A percentile compares a stretch with the other conserved stretches of the same genome.
Conservation (phyloP, 2,888 invertebrate genomes). For the Drosophila putrida region DNA sequence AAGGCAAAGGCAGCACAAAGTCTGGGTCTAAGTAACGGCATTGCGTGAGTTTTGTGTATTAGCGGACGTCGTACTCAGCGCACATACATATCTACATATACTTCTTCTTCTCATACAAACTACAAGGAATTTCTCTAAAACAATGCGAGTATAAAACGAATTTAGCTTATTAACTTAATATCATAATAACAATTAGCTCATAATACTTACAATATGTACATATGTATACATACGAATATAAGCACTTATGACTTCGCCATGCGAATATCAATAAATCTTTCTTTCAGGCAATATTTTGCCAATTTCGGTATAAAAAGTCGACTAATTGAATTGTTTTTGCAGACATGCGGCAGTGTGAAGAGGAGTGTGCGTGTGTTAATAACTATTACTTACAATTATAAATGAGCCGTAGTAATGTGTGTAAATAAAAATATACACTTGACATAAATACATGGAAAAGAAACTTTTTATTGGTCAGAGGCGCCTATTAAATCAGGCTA, state of each 20-base stretch:
- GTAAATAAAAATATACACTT: background rate
- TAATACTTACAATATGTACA: slow-evolving; percentile 32
- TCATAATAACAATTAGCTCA: slow-evolving; percentile 57
- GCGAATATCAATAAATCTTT: slow-evolving; percentile 57
- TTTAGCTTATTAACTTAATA: slow-evolving; percentile 45
- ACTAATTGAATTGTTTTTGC: slow-evolving; percentile 59
- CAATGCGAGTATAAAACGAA: slow-evolving; percentile 15
- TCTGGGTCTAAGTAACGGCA: slow-evolving; percentile 52
- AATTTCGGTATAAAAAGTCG: slow-evolving; percentile 17
- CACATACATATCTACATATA: slow-evolving; percentile 34
- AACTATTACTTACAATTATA: slow-evolving; percentile 33
- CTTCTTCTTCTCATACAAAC: slow-evolving; percentile 19
- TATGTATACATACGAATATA: slow-evolving; percentile 4
- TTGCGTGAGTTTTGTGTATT: slow-evolving; percentile 72
- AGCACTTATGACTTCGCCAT: slow-evolving; percentile 14
- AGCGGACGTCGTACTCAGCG: slow-evolving; percentile 40
- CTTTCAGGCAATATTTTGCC: slow-evolving; percentile 25
- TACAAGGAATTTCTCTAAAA: slow-evolving; percentile 47
- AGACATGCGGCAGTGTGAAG: slow-evolving; percentile 8
- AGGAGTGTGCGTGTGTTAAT: slow-evolving; percentile 11
- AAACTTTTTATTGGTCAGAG: background rate
- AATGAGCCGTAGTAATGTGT: slow-evolving; percentile 32
- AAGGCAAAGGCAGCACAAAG: slow-evolving; percentile 63
- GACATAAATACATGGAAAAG: background rate
- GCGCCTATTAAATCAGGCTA: background rate